phyloP scores from a whole-genome alignment of 2,797 vertebrate genomes.

The Scyliorhinus canicula region DNA sequence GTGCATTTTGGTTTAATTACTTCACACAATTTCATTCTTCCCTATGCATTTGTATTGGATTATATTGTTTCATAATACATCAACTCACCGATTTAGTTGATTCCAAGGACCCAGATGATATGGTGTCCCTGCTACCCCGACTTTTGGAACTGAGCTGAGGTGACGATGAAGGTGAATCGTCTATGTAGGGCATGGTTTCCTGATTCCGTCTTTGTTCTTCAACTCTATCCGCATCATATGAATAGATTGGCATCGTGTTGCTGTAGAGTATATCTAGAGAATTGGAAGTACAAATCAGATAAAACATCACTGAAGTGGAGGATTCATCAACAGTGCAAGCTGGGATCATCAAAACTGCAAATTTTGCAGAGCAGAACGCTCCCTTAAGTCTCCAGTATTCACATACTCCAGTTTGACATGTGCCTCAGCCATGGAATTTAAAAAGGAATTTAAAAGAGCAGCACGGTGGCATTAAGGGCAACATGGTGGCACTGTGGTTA shows the following conservation, averaged over 20 bases:
- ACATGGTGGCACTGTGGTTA: too few species aligned
- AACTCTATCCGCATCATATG: slow-evolving; percentile 66
- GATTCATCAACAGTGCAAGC: background rate
- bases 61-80: background rate
- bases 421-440: background rate
- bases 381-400: background rate
- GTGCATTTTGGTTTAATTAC: background rate
- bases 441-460: too few species aligned
- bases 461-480: too few species aligned
- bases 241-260: slow-evolving; percentile 67
- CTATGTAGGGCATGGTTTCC: slow-evolving; percentile 73
- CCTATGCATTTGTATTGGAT: background rate
- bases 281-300: background rate
- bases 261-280: slow-evolving; percentile 69
- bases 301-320: background rate
- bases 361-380: background rate
- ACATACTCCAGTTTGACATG: background rate
- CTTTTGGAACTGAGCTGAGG: slow-evolving; percentile 75
- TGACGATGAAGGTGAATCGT: slow-evolving; percentile 76
- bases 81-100: slow-evolving; percentile 75
- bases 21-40: slow-evolving; percentile 18
- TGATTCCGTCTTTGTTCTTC: slow-evolving; percentile 75
- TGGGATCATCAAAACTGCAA: background rate
- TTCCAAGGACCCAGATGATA: slow-evolving; percentile 72
- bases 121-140: slow-evolving; percentile 67